Conservation (phyloP, 2,888 invertebrate species). For the Microdon myrmicae region DNA sequence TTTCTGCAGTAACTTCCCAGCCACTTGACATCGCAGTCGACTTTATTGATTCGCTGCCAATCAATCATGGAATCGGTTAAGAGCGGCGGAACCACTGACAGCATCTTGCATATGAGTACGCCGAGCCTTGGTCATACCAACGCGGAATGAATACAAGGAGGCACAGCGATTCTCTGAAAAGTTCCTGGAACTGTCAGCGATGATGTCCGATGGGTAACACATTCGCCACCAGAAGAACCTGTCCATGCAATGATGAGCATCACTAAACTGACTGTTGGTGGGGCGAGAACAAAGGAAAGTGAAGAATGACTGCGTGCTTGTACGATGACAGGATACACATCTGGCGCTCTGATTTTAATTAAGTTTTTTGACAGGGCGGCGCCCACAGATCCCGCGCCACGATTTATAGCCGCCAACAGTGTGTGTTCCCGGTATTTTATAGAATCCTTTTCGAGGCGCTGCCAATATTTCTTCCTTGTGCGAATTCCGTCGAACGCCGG, state of each 20-base stretch:
- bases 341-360: constrained; percentile 48
- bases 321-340: constrained; percentile 51
- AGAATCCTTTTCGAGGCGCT: too few relatives aligned
- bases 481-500: too few relatives aligned
- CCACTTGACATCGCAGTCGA: constrained; percentile 33
- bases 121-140: too few relatives aligned
- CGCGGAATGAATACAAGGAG: too few relatives aligned
- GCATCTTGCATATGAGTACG: too few relatives aligned
- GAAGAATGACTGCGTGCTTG: constrained; percentile 36
- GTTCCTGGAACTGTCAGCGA: constrained; percentile 24
- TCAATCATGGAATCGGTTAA: constrained; percentile 23
- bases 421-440: constrained; percentile 41
- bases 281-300: constrained; percentile 22
- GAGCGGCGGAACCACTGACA: too few relatives aligned
- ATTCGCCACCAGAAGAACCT: too few relatives aligned
- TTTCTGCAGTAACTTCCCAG: constrained; percentile 9
- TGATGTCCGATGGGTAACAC: too few relatives aligned
- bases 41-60: constrained; percentile 45
- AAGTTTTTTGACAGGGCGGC: constrained; percentile 43
- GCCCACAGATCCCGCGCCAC: constrained; percentile 26
- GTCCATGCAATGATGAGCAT: constrained; percentile 24
- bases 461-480: too few relatives aligned
- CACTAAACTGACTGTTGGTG: constrained; percentile 1
- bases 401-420: constrained; percentile 41
- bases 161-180: constrained; percentile 6